Percentiles rank a stretch among this genome's conserved stretches.
Evolutionary conservation across 1,140 invertebrate species (phyloP).

Genomic region (Chelonus insularis): DNA sequence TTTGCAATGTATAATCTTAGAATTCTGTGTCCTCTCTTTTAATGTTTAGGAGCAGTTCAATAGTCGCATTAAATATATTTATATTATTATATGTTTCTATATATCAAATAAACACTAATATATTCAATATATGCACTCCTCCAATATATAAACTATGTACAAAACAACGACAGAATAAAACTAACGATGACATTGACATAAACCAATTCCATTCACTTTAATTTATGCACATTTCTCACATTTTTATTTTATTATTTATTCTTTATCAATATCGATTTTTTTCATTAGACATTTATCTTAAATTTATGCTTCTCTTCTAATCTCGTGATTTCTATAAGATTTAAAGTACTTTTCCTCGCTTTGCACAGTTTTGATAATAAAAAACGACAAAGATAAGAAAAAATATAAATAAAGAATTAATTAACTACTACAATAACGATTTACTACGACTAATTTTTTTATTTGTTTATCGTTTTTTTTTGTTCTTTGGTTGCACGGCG

Average conservation of each 20-base stretch:
- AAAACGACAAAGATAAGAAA: neutral
- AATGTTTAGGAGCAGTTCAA: constrained; percentile 3
- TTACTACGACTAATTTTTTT: neutral
- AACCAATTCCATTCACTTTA: constrained; percentile 17
- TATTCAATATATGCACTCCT: constrained; percentile 22
- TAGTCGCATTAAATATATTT: constrained; percentile 41
- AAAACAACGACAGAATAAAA: constrained; percentile 26
- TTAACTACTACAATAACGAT: neutral
- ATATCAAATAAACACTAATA: constrained; percentile 22
- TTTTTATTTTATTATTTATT: constrained; percentile 1
- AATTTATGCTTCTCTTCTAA: too few species aligned
- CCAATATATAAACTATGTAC: constrained; percentile 26
- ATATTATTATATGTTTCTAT: constrained; percentile 45
- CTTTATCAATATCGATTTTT: constrained; percentile 7
- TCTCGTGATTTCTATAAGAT: too few species aligned
- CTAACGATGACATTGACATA: constrained; percentile 18
- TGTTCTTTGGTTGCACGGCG: constrained; percentile 26
- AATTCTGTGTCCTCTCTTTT: neutral
- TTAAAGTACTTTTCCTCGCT: too few species aligned
- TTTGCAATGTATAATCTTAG: neutral
- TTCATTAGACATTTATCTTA: too few species aligned
- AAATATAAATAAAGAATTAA: constrained; percentile 1
- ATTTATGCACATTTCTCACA: neutral
- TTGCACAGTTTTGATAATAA: too few species aligned
- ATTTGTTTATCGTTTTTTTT: neutral